phyloP scores from a whole-genome alignment of 2,888 invertebrate species.

The Rhingia rostrata region DNA sequence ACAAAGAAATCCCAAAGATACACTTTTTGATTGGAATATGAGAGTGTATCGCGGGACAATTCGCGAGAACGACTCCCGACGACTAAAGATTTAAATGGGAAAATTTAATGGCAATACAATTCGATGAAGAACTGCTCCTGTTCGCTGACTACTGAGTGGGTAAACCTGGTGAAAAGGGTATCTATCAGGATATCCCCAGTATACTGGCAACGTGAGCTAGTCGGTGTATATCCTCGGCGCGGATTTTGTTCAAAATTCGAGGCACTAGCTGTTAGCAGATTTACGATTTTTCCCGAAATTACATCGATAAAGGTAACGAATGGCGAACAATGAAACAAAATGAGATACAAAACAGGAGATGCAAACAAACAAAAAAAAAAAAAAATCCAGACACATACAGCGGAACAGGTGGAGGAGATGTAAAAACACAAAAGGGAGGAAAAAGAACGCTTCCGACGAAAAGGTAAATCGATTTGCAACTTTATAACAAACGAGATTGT shows the following conservation, averaged over 20 bases:
- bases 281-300: slow-evolving; percentile 56
- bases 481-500: slow-evolving; percentile 54
- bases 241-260: slow-evolving; percentile 22
- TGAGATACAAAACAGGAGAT: slow-evolving; percentile 43
- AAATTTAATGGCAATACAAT: slow-evolving; percentile 64
- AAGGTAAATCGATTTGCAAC: slow-evolving; percentile 47
- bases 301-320: slow-evolving; percentile 52
- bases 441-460: slow-evolving; percentile 13
- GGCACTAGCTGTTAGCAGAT: slow-evolving; percentile 50
- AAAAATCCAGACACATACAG: no score
- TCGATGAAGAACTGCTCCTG: neutral
- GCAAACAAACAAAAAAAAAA: neutral
- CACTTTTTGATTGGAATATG: slow-evolving; percentile 71
- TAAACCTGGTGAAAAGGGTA: neutral
- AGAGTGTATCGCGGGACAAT: slow-evolving; percentile 49
- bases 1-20: slow-evolving; percentile 35
- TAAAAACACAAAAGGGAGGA: neutral
- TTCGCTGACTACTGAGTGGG: neutral
- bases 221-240: neutral
- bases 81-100: slow-evolving; percentile 53
- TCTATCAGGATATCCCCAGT: slow-evolving; percentile 1
- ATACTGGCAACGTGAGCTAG: neutral
- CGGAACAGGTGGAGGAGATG: slow-evolving; percentile 22
- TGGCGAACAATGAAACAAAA: slow-evolving; percentile 56
- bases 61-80: slow-evolving; percentile 29